These are phyloP conservation scores for Octopus sinensis DNA, from an alignment of 1,140 invertebrate genomes.

Conservation along the genomic window DNA sequence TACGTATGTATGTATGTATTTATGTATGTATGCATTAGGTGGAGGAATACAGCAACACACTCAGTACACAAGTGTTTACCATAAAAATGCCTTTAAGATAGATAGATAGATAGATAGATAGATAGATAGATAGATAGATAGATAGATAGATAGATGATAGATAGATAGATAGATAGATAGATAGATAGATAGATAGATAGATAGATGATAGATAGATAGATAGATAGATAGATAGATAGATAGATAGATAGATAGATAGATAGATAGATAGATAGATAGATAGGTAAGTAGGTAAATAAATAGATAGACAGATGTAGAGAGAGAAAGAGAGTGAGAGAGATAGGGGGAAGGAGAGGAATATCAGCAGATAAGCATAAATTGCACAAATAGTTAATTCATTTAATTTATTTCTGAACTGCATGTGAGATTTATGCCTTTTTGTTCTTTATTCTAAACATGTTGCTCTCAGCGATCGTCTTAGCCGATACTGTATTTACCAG, in stretches of 20 bases:
- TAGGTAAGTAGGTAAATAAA: neutral
- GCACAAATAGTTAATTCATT: neutral
- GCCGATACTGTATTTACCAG: too few species aligned
- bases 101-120: conserved; percentile 3
- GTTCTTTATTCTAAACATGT: too few species aligned
- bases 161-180: neutral
- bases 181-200: neutral
- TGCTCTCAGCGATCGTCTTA: too few species aligned
- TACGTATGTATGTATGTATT: too few species aligned
- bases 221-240: neutral
- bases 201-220: neutral
- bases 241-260: neutral
- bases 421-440: too few species aligned
- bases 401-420: too few species aligned
- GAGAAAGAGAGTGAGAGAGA: neutral
- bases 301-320: neutral
- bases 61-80: too few species aligned
- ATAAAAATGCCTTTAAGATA: neutral
- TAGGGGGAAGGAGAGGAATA: neutral
- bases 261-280: neutral
- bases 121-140: conserved; percentile 3
- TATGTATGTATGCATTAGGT: too few species aligned
- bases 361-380: neutral
- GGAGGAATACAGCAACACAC: too few species aligned
- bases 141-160: neutral